A percentile compares a stretch with the other conserved stretches of the same genome.
These are phyloP conservation scores for Protonemura montana DNA, from an alignment of 2,888 invertebrate species.

Conservation along the genomic window DNA sequence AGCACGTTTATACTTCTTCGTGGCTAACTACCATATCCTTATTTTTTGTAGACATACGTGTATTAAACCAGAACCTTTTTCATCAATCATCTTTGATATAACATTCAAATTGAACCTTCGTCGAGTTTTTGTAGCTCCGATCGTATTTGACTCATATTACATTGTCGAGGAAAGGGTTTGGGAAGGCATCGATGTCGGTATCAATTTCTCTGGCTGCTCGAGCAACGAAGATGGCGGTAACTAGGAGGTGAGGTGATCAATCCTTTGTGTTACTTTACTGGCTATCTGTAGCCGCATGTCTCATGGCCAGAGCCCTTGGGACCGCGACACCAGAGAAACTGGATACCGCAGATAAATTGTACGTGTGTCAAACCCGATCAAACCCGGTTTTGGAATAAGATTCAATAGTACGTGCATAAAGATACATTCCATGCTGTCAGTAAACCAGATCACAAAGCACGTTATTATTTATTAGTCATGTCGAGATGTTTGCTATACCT, in stretches of 20 bases:
- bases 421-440: background rate
- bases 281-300: background rate
- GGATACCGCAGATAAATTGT: background rate
- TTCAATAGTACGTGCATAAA: background rate
- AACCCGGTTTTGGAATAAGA: background rate
- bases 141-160: background rate
- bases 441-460: constrained; percentile 1
- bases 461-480: background rate
- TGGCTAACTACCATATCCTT: background rate
- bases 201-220: background rate
- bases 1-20: background rate
- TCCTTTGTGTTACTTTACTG: background rate
- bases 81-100: background rate
- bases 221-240: background rate
- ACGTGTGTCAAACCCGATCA: background rate
- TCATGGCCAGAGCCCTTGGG: background rate
- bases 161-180: background rate
- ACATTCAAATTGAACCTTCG: background rate
- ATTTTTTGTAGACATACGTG: background rate
- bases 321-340: background rate
- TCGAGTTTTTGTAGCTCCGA: background rate
- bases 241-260: background rate
- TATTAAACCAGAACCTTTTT: background rate
- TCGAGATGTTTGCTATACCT: background rate
- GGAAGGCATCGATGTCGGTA: background rate